Evolutionary conservation across 2,113 vertebrate genomes (phyloP).

Genomic region (Dissostichus mawsoni): DNA sequence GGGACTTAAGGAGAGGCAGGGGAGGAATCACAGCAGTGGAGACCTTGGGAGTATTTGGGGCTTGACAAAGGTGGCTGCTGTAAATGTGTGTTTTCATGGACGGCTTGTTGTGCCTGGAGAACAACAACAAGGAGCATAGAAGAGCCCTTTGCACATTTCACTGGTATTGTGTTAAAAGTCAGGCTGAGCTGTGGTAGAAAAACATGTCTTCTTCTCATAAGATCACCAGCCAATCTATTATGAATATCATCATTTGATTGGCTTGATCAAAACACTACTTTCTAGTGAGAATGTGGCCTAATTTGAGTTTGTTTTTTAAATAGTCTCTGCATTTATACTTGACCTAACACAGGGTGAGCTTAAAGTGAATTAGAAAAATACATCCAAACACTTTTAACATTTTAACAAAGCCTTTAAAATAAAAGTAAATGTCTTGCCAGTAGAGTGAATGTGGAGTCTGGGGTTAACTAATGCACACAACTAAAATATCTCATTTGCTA

Average conservation of each 20-base stretch:
- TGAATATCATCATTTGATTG: background rate
- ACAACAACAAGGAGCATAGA: constrained; percentile 12
- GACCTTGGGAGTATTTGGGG: constrained; percentile 26
- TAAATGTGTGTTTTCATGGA: constrained; percentile 14
- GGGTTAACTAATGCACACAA: background rate
- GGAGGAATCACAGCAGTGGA: constrained; percentile 2
- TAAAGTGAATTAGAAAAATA: background rate
- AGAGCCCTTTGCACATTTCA: constrained; percentile 7
- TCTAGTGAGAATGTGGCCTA: background rate
- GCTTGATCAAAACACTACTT: background rate
- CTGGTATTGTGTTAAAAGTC: background rate
- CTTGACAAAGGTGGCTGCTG: constrained; percentile 41
- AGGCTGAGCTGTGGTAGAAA: background rate
- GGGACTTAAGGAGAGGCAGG: constrained; percentile 3
- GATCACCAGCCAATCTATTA: background rate
- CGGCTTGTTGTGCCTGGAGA: constrained; percentile 18
- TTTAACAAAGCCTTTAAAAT: background rate
- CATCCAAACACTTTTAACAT: background rate
- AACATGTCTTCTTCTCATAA: background rate
- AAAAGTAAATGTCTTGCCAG: background rate
- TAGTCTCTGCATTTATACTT: background rate
- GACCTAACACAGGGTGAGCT: background rate
- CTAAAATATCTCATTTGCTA: too few species aligned
- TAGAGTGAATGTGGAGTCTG: background rate
- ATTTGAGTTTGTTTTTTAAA: too few species aligned